Evolutionary conservation across 2,797 vertebrate genomes (phyloP), one percentile per base, ranked within the genome.

Genomic region (Labeo calbasu): DNA sequence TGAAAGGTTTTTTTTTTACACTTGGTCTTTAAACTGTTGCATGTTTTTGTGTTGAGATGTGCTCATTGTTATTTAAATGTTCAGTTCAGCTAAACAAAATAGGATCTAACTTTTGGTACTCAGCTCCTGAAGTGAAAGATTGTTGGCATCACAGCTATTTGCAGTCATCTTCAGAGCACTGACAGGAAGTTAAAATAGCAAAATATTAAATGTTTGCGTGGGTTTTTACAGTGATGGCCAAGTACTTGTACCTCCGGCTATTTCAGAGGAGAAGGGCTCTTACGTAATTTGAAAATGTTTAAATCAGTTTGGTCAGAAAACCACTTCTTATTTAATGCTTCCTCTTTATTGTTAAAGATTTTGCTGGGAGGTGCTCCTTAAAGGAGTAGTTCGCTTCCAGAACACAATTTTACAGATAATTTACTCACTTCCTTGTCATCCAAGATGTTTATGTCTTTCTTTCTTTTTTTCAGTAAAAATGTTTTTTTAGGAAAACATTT

Each of bases 281-380:
- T 65, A 1, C 59, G 50, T 78, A 78, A 78, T 50, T 78, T 50
- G 11, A 78, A 63, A 78, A 65, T 65, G 59, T 28, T 77, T 48
- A 48, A 63, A 21, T 46, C 9, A 12, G n/a, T 48, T 77, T 61
- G 14, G 36, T 36, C 21, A 59, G n/a, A 76, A 77, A 76, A 77
- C 7, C 14, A 69, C 40, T 69, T 68, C 32, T 40, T 57, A 40
- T 57, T 59, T 23, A 46, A 48, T 46, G 1, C 40, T 63, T 48
- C 40, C 15, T 77, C 57, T 46, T 46, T 46, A 17, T 46, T 0
- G 15, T 46, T 71, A 48, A 71, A 23, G 14, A n/a, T 55, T 28
- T 48, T 19, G 2, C 5, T 50, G 43, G 14, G 15, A 50, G 43
- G 59, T 19, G 57, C 10, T 48, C 13, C 5, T 36, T 36, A 36